Base-by-base conservation (phyloP, 2,113 vertebrate genomes). In the Typhlomys cinereus region DNA sequence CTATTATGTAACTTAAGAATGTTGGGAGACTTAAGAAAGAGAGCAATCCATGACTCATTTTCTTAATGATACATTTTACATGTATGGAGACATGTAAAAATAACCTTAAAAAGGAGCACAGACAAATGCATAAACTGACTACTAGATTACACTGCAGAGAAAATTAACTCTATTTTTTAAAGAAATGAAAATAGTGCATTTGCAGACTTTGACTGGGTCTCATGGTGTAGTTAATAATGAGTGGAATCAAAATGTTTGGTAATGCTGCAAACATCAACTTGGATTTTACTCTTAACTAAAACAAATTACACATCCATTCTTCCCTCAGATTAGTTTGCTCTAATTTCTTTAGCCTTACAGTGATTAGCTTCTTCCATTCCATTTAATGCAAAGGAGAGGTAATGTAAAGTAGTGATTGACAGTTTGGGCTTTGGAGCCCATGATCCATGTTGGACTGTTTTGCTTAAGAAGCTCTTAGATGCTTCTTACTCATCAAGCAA, bases 11-110 rank as follows among this genome's bases (percentile, higher is more conserved):
- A 87, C 74, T 86, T 89, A 52, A 50, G 36, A 48, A 8, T 36
- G 11, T 13, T 41, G 1, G 25, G 46, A 87, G 17, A 81, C 48
- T 61, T 67, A 41, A 66, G 76, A 92, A 76, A 17, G 36, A 21
- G 3, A 82, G 29, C 71, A 92, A 41, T n/a, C 4, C 10, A 79
- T 93, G n/a, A 70, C 48, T 81, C 29, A 71, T 44, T 84, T 48
- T 73, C 48, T 76, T 62, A 96, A 94, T 93, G 61, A 46, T 80
- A 87, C 46, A 81, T 54, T n/a, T n/a, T n/a, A n/a, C n/a, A n/a
- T n/a, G n/a, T n/a, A n/a, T n/a, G n/a, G n/a, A n/a, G 15, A 46
- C 76, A 70, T 79, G 48, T 88, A 57, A 67, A 88, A 66, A 74
- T 1, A 83, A 79, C 50, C 14, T 14, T 59, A 31, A 59, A 14